phyloP scores from a whole-genome alignment of 2,888 invertebrate species.

The Watsonalla binaria region DNA sequence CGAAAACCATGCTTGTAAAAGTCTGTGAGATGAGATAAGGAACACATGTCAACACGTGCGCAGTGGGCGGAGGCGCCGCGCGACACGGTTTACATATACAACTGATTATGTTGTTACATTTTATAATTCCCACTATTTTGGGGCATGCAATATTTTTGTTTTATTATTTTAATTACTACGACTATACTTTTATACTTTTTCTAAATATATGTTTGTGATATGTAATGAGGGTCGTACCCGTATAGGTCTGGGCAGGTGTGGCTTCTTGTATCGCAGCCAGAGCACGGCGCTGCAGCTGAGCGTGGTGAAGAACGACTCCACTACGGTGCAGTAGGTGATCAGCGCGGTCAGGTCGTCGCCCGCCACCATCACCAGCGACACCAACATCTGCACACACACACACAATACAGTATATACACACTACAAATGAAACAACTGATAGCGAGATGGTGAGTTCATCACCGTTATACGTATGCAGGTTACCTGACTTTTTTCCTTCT shows the following conservation, averaged over 20 bases:
- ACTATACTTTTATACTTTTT: not conserved
- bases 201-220: not conserved
- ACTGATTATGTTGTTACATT: too few species aligned
- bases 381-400: constrained; percentile 81
- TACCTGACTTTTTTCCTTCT: not conserved
- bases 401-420: not conserved
- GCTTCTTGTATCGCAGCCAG: constrained; percentile 88
- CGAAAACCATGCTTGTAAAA: too few species aligned
- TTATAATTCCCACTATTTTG: too few species aligned
- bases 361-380: constrained; percentile 91
- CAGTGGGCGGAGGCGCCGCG: too few species aligned
- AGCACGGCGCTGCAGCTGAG: constrained; percentile 91
- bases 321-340: constrained; percentile 94
- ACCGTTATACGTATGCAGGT: not conserved
- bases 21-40: too few species aligned
- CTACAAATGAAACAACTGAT: not conserved
- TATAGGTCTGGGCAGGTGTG: constrained; percentile 89
- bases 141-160: not conserved
- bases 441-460: not conserved
- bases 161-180: not conserved
- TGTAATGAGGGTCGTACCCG: constrained; percentile 77
- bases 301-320: constrained; percentile 95
- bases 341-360: constrained; percentile 90
- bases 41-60: too few species aligned
- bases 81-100: too few species aligned